A percentile compares a stretch with the other conserved stretches of the same genome.
phyloP scores from a whole-genome alignment of 2,113 vertebrate genomes.

The Peromyscus californicus region DNA sequence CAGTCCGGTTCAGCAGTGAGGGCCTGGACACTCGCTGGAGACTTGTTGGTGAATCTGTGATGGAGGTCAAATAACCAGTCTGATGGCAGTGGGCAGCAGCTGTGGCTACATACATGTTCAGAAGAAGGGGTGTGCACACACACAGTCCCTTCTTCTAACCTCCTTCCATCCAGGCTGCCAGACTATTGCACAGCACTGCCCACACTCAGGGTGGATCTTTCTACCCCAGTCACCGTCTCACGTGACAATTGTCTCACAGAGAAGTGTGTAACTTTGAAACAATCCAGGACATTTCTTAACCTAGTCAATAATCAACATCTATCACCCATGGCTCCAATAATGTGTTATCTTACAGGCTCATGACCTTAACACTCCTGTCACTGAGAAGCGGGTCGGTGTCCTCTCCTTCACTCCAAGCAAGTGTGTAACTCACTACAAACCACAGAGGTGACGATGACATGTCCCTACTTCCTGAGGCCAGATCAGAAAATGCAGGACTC shows the following conservation, averaged over 20 bases:
- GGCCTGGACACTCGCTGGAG: background rate
- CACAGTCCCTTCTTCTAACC: background rate
- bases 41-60: background rate
- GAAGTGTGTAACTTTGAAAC: background rate
- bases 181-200: background rate
- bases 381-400: background rate
- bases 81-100: background rate
- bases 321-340: background rate
- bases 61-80: background rate
- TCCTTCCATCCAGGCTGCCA: background rate
- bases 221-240: background rate
- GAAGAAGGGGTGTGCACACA: background rate
- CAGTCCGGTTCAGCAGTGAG: background rate
- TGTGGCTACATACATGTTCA: too few relatives aligned
- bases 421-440: background rate
- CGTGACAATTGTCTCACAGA: background rate
- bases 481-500: background rate
- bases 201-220: too few relatives aligned
- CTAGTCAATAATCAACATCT: background rate
- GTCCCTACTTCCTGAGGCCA: background rate
- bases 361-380: background rate
- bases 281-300: background rate
- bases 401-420: background rate
- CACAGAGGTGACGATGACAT: background rate
- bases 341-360: background rate